These are phyloP conservation scores for Rhynchotus rufescens DNA, from an alignment of 2,797 vertebrate species.

Conservation along the genomic window DNA sequence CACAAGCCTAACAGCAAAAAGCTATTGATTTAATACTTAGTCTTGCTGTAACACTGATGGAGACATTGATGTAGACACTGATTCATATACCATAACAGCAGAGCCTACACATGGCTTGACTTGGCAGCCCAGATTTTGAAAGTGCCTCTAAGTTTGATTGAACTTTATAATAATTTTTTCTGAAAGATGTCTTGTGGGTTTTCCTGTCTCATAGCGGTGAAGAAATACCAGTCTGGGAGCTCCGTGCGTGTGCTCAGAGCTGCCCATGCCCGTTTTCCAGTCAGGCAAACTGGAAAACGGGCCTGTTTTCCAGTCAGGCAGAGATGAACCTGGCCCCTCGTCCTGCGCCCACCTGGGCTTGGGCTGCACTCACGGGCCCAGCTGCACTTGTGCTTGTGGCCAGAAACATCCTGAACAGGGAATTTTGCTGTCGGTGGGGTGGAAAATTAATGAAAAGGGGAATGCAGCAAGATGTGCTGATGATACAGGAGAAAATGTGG, in stretches of 20 bases:
- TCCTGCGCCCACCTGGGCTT: background rate
- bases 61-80: background rate
- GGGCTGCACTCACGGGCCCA: background rate
- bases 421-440: background rate
- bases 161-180: background rate
- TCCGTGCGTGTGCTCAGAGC: background rate
- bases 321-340: background rate
- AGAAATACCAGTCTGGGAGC: background rate
- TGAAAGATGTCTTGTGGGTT: background rate
- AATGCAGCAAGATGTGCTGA: background rate
- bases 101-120: background rate
- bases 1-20: background rate
- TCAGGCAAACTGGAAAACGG: too few species aligned
- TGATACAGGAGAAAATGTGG: rapidly evolving
- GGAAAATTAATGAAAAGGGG: background rate
- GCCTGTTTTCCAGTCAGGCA: too few species aligned
- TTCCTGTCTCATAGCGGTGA: background rate
- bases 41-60: background rate
- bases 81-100: background rate
- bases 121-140: background rate
- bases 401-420: background rate
- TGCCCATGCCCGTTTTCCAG: background rate
- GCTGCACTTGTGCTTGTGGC: background rate
- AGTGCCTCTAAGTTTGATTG: background rate
- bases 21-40: background rate